Conservation (phyloP, 2,113 vertebrate genomes). For the Nothobranchius furzeri region DNA sequence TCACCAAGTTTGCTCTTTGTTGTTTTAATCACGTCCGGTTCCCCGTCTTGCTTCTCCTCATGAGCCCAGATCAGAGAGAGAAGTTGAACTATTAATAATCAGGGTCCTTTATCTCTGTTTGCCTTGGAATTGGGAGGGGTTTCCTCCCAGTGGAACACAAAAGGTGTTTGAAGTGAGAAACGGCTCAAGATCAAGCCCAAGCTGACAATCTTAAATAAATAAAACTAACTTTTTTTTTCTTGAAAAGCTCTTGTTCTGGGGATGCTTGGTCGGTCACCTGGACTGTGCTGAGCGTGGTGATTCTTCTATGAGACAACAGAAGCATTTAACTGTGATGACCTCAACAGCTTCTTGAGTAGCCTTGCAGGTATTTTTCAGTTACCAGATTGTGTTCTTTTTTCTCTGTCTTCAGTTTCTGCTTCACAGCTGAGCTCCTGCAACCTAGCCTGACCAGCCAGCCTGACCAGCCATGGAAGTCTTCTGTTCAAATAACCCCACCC, state of each 20-base stretch:
- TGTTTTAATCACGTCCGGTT: slow-evolving; percentile 17
- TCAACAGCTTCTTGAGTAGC: not conserved
- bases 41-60: slow-evolving; percentile 47
- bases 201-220: not conserved
- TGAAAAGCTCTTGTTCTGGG: too few relatives aligned
- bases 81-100: slow-evolving; percentile 42
- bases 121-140: slow-evolving; percentile 42
- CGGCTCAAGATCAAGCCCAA: not conserved
- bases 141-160: slow-evolving; percentile 46
- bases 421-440: too few relatives aligned
- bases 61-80: slow-evolving; percentile 61
- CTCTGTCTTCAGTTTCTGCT: too few relatives aligned
- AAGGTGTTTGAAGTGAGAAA: slow-evolving; percentile 53
- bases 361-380: too few relatives aligned
- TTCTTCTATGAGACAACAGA: too few relatives aligned
- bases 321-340: slow-evolving; percentile 4
- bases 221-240: too few relatives aligned
- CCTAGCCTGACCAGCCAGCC: too few relatives aligned
- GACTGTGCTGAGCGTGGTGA: too few relatives aligned
- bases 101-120: slow-evolving; percentile 60
- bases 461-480: too few relatives aligned
- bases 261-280: too few relatives aligned
- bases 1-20: slow-evolving; percentile 17
- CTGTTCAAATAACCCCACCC: too few relatives aligned
- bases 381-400: too few relatives aligned